A percentile compares a stretch with the other conserved stretches of the same genome.
These are phyloP conservation scores for Onychostruthus taczanowskii DNA, from an alignment of 2,113 vertebrate genomes.

Conservation along the genomic window DNA sequence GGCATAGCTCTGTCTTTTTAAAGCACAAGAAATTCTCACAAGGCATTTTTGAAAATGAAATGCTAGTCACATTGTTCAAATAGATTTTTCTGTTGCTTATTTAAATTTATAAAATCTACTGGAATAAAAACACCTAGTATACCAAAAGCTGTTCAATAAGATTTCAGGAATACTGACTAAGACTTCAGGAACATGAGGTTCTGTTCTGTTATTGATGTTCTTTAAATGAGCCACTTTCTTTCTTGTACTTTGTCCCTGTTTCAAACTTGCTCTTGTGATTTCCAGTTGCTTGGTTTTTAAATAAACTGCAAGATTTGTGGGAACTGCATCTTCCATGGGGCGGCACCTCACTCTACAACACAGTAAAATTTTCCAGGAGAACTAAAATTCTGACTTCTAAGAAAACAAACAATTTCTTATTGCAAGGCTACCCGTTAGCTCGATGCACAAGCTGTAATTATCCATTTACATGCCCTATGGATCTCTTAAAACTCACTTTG, in stretches of 20 bases:
- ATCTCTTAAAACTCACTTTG: background rate
- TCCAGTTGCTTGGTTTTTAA: background rate
- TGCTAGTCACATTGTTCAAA: background rate
- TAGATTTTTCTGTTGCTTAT: background rate
- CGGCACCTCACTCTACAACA: background rate
- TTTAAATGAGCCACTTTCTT: background rate
- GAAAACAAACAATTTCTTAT: background rate
- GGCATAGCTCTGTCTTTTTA: background rate
- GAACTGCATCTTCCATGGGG: background rate
- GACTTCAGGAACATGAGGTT: background rate
- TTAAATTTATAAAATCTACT: background rate
- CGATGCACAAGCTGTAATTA: background rate
- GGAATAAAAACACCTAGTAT: background rate
- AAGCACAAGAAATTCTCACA: background rate
- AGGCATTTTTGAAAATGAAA: background rate
- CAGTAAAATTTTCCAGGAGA: background rate
- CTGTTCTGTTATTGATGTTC: background rate
- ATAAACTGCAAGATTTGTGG: background rate
- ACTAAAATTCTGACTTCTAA: background rate
- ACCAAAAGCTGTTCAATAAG: background rate
- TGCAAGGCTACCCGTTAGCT: background rate
- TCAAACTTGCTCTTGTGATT: background rate
- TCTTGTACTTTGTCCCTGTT: background rate
- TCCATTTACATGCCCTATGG: background rate
- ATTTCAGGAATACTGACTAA: background rate